These are phyloP conservation scores for Pelecanus crispus DNA, from an alignment of 2,113 vertebrate species.

Conservation along the genomic window DNA sequence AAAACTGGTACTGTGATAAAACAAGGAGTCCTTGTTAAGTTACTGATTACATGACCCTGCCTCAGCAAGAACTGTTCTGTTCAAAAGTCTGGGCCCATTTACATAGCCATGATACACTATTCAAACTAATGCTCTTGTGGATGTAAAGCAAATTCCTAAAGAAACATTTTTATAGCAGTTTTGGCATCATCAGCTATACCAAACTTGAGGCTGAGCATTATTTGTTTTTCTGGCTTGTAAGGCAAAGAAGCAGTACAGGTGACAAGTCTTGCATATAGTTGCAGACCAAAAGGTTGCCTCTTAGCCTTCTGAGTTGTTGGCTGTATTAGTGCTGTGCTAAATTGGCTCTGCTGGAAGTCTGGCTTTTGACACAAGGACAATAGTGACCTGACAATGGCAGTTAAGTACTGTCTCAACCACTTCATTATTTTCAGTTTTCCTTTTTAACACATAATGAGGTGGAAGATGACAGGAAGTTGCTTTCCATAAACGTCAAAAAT, in stretches of 20 bases:
- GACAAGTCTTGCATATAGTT: background rate
- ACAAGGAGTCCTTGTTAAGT: background rate
- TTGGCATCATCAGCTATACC: background rate
- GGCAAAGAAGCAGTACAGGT: background rate
- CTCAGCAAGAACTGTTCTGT: background rate
- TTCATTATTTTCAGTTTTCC: background rate
- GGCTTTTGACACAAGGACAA: rapidly evolving
- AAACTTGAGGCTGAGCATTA: background rate
- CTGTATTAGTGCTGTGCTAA: background rate
- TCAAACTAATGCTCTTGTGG: background rate
- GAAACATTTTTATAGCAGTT: background rate
- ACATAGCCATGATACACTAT: background rate
- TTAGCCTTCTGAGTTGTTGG: background rate
- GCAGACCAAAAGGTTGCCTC: background rate
- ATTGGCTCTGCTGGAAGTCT: background rate
- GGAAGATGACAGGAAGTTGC: background rate
- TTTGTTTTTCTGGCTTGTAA: background rate
- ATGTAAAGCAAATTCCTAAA: background rate
- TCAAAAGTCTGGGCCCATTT: background rate
- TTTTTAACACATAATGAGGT: background rate
- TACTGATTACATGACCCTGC: background rate
- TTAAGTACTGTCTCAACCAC: background rate
- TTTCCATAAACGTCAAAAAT: background rate
- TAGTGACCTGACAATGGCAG: background rate
- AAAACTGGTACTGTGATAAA: background rate